Evolutionary conservation across 2,113 vertebrate species (phyloP), one percentile per base, ranked within the genome.

Genomic region (Chunga burmeisteri): DNA sequence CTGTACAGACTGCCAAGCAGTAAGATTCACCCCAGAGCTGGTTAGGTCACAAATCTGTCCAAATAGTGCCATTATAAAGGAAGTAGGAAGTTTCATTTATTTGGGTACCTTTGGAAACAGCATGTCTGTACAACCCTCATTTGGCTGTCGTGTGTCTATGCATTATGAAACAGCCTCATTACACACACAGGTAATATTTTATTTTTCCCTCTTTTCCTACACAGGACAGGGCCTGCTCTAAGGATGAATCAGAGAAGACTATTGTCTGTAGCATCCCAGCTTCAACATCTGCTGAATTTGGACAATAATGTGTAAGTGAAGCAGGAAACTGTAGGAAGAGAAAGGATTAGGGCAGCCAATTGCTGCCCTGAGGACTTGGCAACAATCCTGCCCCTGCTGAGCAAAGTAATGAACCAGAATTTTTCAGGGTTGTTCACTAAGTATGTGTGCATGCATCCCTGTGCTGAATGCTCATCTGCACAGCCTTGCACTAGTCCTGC

Each of bases 141-240:
- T 88, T 93, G 93, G 79, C 88, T 83, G 71, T 34, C 85, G 52
- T 46, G 29, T 87, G 77, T 56, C 52, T 27, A 38, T 36, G 14
- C 18, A 18, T 96, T 89, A 96, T 82, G 94, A 97, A 91, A 96
- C 50, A 94, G 77, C 68, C 77, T 77, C 73, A 86, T 91, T 81
- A 79, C 56, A 96, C 58, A 88, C 61, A 75, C 10, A 56, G 78
- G 55, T 53, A 89, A 42, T 58, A 67, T 19, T 81, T 75, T 55
- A 46, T 47, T 92, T 91, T 84, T 93, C 70, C 70, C 74, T 86
- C 79, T 78, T 90, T 85, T 87, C 73, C 93, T 85, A 10, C 81
- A 49, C 94, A 96, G 93, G 95, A 94, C 73, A 72, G 89, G 91
- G 93, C 95, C 93, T 95, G 96, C 94, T 96, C 70, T 53, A 22